A percentile compares a stretch with the other conserved stretches of the same genome.
These are phyloP conservation scores for Heliocidaris tuberculata DNA, from an alignment of 35 echinoderm and acorn worm genomes.

Conservation along the genomic window DNA sequence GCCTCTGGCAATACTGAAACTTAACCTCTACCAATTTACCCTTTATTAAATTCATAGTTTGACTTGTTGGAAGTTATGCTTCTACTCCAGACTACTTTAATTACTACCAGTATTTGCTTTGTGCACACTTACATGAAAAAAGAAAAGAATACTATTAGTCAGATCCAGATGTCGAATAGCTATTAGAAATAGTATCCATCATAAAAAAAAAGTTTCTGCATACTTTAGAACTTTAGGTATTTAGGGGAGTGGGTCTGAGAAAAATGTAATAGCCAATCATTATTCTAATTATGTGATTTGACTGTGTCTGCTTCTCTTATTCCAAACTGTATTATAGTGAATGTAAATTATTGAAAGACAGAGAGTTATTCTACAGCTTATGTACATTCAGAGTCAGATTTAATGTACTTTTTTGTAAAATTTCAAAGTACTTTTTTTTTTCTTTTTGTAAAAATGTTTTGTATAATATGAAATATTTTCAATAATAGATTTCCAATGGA, in stretches of 20 bases:
- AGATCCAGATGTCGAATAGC: background rate
- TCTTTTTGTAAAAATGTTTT: background rate
- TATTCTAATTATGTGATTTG: background rate
- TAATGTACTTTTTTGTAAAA: conserved; percentile 18
- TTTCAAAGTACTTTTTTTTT: background rate
- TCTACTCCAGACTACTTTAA: background rate
- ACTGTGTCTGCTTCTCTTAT: background rate
- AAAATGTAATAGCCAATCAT: background rate
- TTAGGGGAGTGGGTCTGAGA: background rate
- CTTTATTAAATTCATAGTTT: background rate
- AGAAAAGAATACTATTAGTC: background rate
- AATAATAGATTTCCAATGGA: background rate
- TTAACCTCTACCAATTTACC: background rate
- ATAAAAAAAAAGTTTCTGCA: background rate
- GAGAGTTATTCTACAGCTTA: background rate
- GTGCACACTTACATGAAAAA: background rate
- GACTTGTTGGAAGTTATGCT: background rate
- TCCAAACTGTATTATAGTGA: conserved; percentile 1
- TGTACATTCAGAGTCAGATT: background rate
- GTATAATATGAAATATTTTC: conserved; percentile 18
- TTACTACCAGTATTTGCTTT: background rate
- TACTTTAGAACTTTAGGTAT: background rate
- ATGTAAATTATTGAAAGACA: background rate
- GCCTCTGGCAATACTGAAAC: background rate
- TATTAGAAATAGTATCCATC: background rate